phyloP scores from a whole-genome alignment of 2,888 invertebrate genomes.

The Diaperis boleti region DNA sequence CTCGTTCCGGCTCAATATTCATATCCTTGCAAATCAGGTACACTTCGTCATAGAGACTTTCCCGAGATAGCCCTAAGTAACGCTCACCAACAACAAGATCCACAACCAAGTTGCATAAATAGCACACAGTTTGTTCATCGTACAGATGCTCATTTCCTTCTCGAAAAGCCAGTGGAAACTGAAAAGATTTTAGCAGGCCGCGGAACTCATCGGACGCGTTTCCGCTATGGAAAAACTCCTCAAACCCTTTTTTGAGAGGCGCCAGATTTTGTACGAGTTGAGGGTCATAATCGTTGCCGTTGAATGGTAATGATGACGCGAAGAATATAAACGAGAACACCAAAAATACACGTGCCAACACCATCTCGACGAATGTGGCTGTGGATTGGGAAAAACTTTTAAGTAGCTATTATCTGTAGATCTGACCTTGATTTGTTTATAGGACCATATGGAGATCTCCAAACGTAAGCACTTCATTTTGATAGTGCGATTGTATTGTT shows the following conservation, averaged over 20 bases:
- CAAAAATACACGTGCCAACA: not conserved
- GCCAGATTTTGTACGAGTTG: slow-evolving; percentile 11
- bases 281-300: not conserved
- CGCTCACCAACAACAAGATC: slow-evolving; percentile 42
- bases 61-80: slow-evolving; percentile 32
- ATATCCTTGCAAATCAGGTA: slow-evolving; percentile 39
- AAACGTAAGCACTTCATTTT: no score
- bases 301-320: not conserved
- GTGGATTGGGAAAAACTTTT: not conserved
- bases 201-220: slow-evolving; percentile 44
- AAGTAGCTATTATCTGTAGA: not conserved
- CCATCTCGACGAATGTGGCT: not conserved
- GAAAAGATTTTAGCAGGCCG: slow-evolving; percentile 40
- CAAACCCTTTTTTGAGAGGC: slow-evolving; percentile 22
- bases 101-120: slow-evolving; percentile 38
- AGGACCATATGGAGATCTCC: no score
- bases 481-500: no score
- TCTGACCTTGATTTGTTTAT: not conserved
- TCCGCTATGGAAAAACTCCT: slow-evolving; percentile 47
- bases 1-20: slow-evolving; percentile 42
- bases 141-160: slow-evolving; percentile 24
- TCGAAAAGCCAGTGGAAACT: slow-evolving; percentile 49
- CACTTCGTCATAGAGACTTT: slow-evolving; percentile 40
- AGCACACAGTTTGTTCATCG: slow-evolving; percentile 37
- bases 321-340: not conserved